Evolutionary conservation across 2,113 vertebrate species (phyloP), one percentile per base, ranked within the genome.

Genomic region (Xiphophorus maculatus): DNA sequence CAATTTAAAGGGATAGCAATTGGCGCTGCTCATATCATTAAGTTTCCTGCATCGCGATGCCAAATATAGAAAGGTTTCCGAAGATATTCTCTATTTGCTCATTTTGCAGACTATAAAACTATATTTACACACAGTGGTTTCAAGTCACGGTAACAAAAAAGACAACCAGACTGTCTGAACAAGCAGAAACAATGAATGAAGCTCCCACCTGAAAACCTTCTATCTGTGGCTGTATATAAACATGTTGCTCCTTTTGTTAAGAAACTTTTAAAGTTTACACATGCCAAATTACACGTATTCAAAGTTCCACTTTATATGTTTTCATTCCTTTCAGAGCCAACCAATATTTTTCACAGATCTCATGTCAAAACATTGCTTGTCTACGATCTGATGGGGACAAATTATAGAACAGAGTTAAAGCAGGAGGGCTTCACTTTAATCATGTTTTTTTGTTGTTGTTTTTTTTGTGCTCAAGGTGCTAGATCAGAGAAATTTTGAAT

Each of bases 381-480:
- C 30, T 12, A 17, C 65, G 63, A 51, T 82, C 79, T 81, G 58
- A 69, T 64, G 30, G 48, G 63, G 71, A 69, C 32, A 37, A 84
- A 88, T 83, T 73, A 90, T 63, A 90, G 79, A 87, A 79, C 22
- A 60, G 37, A 82, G 76, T 64, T 74, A 60, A 79, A 79, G 76
- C 42, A 61, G 78, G 37, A 58, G 83, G 81, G 79, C 79, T 87
- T 76, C 22, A 66, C 71, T 87, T 76, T 76, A 76, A 89, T 84
- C 73, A 82, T 44, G 74, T 68, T 67, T 79, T 74, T 33, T 62
- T 58, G 1, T 54, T 51, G 19, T 19, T 19, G 17, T 7, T 54
- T 9, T 11, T 11, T 37, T 11, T 37, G 10, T 37, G 35, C 22
- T 58, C 51, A 32, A 69, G 27, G 37, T 63, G 73, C 19, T 42